Evolutionary conservation across 2,797 vertebrate species (phyloP).

Genomic region (Thripadectes ignobilis): DNA sequence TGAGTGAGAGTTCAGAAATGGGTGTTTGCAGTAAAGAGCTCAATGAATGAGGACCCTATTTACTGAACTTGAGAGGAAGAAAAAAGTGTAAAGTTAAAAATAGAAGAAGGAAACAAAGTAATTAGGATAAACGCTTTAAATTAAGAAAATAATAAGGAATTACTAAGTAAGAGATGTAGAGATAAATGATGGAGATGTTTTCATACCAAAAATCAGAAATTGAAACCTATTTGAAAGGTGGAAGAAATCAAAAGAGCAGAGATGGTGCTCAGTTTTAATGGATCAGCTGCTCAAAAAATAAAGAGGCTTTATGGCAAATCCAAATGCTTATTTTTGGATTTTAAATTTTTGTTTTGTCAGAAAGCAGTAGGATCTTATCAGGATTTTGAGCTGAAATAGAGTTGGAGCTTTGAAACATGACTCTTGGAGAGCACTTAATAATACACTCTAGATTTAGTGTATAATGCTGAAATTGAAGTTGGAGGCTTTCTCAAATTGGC

Average conservation of each 20-base stretch:
- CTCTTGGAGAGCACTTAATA: constrained; percentile 27
- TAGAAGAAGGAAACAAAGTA: neutral
- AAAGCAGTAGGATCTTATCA: constrained; percentile 5
- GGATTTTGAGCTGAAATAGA: neutral
- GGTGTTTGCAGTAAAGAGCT: neutral
- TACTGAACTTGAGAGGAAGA: neutral
- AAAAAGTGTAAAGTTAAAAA: neutral
- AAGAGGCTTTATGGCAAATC: neutral
- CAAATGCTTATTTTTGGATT: neutral
- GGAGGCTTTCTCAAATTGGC: neutral
- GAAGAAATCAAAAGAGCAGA: neutral
- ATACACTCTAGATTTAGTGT: neutral
- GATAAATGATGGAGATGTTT: neutral
- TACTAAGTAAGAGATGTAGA: neutral
- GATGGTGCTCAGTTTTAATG: neutral
- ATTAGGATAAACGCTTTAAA: neutral
- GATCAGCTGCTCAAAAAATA: neutral
- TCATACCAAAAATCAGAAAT: neutral
- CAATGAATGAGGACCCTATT: neutral
- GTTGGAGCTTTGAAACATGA: constrained; percentile 28
- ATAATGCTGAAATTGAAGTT: constrained; percentile 6
- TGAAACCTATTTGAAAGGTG: neutral
- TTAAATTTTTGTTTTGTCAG: neutral
- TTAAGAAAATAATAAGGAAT: neutral
- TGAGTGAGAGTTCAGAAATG: neutral